phyloP scores from a whole-genome alignment of 1,140 invertebrate species.

The Diuraphis noxia region DNA sequence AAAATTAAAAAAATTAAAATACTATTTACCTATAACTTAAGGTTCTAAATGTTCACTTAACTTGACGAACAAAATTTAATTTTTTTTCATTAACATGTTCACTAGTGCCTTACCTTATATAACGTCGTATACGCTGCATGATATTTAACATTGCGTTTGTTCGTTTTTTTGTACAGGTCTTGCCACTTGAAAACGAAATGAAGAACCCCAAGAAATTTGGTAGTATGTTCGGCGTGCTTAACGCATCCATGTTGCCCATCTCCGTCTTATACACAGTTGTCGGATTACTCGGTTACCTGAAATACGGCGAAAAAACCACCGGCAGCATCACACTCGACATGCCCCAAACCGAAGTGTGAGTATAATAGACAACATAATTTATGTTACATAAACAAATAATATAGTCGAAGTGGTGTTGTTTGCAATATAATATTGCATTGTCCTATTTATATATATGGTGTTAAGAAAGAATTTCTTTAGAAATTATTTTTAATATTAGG shows the following conservation, averaged over 20 bases:
- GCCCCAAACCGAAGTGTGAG: slow-evolving; percentile 66
- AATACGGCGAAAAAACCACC: slow-evolving; percentile 68
- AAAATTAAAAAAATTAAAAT: too few relatives aligned
- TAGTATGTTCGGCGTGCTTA: slow-evolving; percentile 73
- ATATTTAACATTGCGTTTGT: not conserved
- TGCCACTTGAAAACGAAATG: slow-evolving; percentile 87
- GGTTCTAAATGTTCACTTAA: too few relatives aligned
- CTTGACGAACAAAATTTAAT: too few relatives aligned
- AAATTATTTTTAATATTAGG: too few relatives aligned
- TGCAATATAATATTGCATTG: not conserved
- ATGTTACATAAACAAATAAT: not conserved
- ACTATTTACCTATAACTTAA: too few relatives aligned
- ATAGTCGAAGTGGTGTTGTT: not conserved
- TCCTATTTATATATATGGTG: not conserved
- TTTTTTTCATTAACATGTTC: too few relatives aligned
- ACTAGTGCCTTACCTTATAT: too few relatives aligned
- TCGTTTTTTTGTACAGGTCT: slow-evolving; percentile 65
- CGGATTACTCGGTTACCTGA: slow-evolving; percentile 83
- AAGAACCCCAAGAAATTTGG: slow-evolving; percentile 73
- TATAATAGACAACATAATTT: slow-evolving; percentile 44
- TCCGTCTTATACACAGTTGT: slow-evolving; percentile 74
- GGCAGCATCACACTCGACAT: slow-evolving; percentile 75
- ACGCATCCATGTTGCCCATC: slow-evolving; percentile 75
- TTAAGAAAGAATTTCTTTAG: too few relatives aligned
- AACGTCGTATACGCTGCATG: not conserved